These are phyloP conservation scores for Myopa testacea DNA, from an alignment of 2,888 invertebrate genomes.

Conservation along the genomic window DNA sequence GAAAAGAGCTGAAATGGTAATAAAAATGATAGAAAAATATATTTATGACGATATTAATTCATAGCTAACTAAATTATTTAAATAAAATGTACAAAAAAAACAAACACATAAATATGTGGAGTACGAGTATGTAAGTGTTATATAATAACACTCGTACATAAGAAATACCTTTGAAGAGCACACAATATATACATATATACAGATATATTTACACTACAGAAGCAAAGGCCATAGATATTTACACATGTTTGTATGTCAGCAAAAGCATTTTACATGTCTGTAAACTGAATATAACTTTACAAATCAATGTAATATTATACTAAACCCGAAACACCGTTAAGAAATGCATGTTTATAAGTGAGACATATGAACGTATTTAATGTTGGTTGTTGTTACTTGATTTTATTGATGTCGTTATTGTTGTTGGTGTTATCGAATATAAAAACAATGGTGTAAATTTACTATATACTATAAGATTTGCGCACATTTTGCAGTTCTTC, in stretches of 20 bases:
- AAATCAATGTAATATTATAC: neutral
- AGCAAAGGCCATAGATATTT: slow-evolving; percentile 29
- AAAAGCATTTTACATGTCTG: neutral
- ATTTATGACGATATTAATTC: slow-evolving; percentile 42
- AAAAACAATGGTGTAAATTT: neutral
- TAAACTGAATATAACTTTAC: neutral
- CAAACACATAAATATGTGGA: slow-evolving; percentile 53
- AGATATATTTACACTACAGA: slow-evolving; percentile 37
- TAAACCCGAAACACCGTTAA: slow-evolving; percentile 52
- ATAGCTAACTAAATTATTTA: slow-evolving; percentile 26
- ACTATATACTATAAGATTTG: slow-evolving; percentile 52
- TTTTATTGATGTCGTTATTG: slow-evolving; percentile 2
- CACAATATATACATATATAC: slow-evolving; percentile 41
- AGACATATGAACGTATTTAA: slow-evolving; percentile 13
- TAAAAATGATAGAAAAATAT: neutral
- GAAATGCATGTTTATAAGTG: slow-evolving; percentile 47
- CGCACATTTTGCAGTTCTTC: slow-evolving; percentile 37
- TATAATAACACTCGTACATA: slow-evolving; percentile 35
- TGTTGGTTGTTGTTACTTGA: slow-evolving; percentile 44
- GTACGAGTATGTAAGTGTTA: slow-evolving; percentile 38
- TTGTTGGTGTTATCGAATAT: slow-evolving; percentile 34
- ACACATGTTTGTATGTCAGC: neutral
- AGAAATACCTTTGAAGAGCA: neutral
- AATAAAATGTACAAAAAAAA: slow-evolving; percentile 36
- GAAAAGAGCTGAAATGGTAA: slow-evolving; percentile 1